phyloP scores from a whole-genome alignment of 2,797 vertebrate genomes.

The Allobates femoralis region DNA sequence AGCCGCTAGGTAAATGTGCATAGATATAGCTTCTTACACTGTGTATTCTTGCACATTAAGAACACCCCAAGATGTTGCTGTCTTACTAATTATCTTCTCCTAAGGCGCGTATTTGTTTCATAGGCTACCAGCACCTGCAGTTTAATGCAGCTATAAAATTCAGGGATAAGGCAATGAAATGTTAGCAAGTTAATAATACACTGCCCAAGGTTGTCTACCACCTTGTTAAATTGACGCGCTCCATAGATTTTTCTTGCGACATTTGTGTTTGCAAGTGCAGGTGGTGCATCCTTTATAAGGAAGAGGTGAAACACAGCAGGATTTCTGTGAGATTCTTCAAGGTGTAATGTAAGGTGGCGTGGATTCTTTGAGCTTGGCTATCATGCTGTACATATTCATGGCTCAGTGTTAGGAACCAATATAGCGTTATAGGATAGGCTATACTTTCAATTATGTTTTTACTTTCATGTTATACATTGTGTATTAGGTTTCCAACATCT shows the following conservation, averaged over 20 bases:
- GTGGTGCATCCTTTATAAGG: conserved; percentile 24
- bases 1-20: neutral
- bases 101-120: neutral
- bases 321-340: conserved; percentile 5
- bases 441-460: neutral
- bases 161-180: conserved; percentile 16
- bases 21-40: conserved; percentile 17
- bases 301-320: conserved; percentile 31
- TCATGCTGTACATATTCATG: conserved; percentile 20
- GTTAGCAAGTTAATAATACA: conserved; percentile 26
- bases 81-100: neutral
- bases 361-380: neutral
- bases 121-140: conserved; percentile 40
- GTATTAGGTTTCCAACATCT: conserved; percentile 24
- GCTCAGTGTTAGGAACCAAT: neutral
- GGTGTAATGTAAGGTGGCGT: neutral
- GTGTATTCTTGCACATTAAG: neutral
- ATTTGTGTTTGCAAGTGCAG: neutral
- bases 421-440: neutral
- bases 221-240: neutral
- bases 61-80: neutral
- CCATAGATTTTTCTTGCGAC: neutral
- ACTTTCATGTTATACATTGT: neutral
- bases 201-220: conserved; percentile 24
- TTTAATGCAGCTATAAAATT: neutral